Base-by-base conservation (phyloP, 2,113 vertebrate species). In the Cepphus grylle region DNA sequence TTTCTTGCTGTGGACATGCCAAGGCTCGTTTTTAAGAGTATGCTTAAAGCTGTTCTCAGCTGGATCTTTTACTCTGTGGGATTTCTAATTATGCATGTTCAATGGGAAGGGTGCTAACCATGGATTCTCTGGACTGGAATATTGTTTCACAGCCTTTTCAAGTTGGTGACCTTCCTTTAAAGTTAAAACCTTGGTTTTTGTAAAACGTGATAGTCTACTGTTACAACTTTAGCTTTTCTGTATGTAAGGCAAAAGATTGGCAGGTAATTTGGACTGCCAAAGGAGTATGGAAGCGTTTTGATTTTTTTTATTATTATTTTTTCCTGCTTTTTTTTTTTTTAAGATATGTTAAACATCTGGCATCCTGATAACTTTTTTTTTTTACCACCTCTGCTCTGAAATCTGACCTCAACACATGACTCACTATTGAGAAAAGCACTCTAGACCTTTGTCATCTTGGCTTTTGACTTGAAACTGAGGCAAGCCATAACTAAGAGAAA, bases 401-500 rank as follows among this genome's bases (percentile, higher is more conserved):
- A 95, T 90, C 30, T 86, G 94, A 96, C 88, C 93, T 93, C 45
- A 40, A 3, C 86, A 53, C 71, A 92, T 92, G 86, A 86, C 86
- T 88, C 94, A 61, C 53, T 92, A 29, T 90, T 86, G 36, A 90
- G 88, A 88, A 94, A 93, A 93, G 52, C 89, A 80, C 66, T 80
- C 58, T 95, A 97, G 90, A 86, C 82, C 86, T 93, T 94, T 90
- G 71, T 66, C 49, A 73, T 95, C 27, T 73, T 83, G 77, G 71
- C 71, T 88, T 95, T 94, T 90, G 40, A 90, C 82, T 90, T 83
- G 82, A 93, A 93, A 80, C 66, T 93, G 52, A 80, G 76, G 93
- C 66, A 86, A 90, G 86, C 71, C 90, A 93, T 96, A 92, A 92
- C 93, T 94, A 96, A 96, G 76, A 86, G 76, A 97, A 96, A 88